Conservation (phyloP, 1,140 invertebrate genomes). For the Sinonovacula constricta region DNA sequence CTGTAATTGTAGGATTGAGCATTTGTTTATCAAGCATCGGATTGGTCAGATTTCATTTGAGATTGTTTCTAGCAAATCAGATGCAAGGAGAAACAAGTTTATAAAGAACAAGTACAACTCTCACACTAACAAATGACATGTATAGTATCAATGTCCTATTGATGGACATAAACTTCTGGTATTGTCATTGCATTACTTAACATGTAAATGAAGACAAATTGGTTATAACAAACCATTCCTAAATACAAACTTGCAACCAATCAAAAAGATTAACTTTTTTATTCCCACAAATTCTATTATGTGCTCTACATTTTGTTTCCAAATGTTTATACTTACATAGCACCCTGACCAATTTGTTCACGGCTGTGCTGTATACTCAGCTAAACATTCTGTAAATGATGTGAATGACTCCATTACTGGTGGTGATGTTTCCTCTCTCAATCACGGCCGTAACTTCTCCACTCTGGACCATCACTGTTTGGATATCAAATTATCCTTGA, state of each 20-base stretch:
- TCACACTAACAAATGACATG: background rate
- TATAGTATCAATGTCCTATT: no score
- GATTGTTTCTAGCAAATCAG: background rate
- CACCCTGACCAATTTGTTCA: conserved; percentile 57
- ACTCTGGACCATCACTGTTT: conserved; percentile 56
- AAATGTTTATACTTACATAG: conserved; percentile 11
- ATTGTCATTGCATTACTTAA: background rate
- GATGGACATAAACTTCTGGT: background rate
- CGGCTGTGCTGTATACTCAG: conserved; percentile 56
- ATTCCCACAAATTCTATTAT: background rate
- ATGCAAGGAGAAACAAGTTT: no score
- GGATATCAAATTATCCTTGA: no score
- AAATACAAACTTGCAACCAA: background rate
- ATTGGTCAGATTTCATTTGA: background rate
- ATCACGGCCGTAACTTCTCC: conserved; percentile 58
- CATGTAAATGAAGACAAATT: background rate
- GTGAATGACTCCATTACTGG: conserved; percentile 62
- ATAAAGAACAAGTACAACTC: no score
- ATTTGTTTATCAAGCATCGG: background rate
- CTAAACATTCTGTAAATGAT: conserved; percentile 58
- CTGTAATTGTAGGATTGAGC: no score
- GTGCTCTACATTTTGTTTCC: no score
- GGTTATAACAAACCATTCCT: background rate
- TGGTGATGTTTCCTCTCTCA: conserved; percentile 56
- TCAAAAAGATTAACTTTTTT: background rate